Base-by-base conservation (phyloP, 2,113 vertebrate genomes). In the Calidris pugnax region DNA sequence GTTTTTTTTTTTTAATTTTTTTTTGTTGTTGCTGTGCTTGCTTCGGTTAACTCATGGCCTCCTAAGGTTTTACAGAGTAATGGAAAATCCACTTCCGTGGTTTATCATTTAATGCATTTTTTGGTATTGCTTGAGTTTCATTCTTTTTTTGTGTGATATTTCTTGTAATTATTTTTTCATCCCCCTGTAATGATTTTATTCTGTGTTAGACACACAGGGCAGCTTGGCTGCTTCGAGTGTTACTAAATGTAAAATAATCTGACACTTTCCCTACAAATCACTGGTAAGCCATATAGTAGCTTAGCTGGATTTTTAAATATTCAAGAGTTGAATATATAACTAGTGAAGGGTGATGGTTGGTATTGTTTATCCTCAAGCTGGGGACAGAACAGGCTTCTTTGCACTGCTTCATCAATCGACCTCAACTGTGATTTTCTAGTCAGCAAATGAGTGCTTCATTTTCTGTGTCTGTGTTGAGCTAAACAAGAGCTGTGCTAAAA, bases 351-450 rank as follows among this genome's bases (percentile, higher is more conserved):
- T 98, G 97, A 95, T 96, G 94, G 91, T 83, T 98, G 97, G 96
- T 97, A 93, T 92, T 95, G 96, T 95, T 97, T 96, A 82, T 81
- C 89, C 71, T 55, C 78, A 97, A 98, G 96, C 98, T 96, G 96
- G 97, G 97, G 96, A 98, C 85, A 94, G 97, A 98, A 98, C 98
- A 98, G 98, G 97, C 98, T 96, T 98, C 97, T 97, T 98, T 96
- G 98, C 97, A 95, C 97, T 98, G 98, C 98, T 98, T 98, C 98
- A 98, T 96, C 98, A 96, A 96, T 97, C 93, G 98, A 98, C 98
- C 98, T 98, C 98, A 97, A 98, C 97, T 98, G 97, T 94, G 97
- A 97, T 97, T 98, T 98, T 98, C 97, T 95, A 97, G 97, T 98
- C 98, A 98, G 98, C 98, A 98, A 98, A 98, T 97, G 97, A 97